Conservation (phyloP, 1,140 invertebrate genomes). For the Arion vulgaris region DNA sequence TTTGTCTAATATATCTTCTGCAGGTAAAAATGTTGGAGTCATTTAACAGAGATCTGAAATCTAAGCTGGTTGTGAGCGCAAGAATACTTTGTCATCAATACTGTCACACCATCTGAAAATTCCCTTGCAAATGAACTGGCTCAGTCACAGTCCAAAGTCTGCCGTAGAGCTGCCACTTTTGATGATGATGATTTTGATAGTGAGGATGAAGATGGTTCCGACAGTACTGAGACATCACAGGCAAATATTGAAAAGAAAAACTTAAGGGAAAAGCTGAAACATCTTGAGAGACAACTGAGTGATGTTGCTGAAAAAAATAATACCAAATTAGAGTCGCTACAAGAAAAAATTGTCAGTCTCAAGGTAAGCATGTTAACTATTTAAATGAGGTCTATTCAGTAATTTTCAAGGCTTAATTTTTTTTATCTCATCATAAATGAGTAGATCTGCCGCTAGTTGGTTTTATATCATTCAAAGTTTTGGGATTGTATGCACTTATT, state of each 20-base stretch:
- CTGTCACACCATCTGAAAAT: conserved; percentile 41
- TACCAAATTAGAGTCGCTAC: conserved; percentile 57
- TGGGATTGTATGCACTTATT: no score
- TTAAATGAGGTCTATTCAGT: no score
- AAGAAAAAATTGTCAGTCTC: conserved; percentile 56
- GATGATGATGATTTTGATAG: conserved; percentile 6
- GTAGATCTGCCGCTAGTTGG: no score
- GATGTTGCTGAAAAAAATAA: conserved; percentile 57
- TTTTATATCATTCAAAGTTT: no score
- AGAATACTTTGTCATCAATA: conserved; percentile 50
- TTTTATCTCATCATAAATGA: no score
- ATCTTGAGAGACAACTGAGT: conserved; percentile 57
- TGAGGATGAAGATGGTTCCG: background rate
- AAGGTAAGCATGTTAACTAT: conserved; percentile 40
- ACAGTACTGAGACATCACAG: background rate
- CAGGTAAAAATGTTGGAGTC: conserved; percentile 53
- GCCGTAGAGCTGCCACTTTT: background rate
- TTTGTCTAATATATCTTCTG: background rate
- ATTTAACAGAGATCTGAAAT: conserved; percentile 59
- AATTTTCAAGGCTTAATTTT: no score
- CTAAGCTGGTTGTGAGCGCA: conserved; percentile 55
- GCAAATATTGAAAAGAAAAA: conserved; percentile 4
- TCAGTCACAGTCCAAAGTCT: conserved; percentile 34
- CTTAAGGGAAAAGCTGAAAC: conserved; percentile 40
- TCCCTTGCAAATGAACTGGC: conserved; percentile 59